Base-by-base conservation (phyloP, 1,140 invertebrate species). In the Caenorhabditis brenneri region DNA sequence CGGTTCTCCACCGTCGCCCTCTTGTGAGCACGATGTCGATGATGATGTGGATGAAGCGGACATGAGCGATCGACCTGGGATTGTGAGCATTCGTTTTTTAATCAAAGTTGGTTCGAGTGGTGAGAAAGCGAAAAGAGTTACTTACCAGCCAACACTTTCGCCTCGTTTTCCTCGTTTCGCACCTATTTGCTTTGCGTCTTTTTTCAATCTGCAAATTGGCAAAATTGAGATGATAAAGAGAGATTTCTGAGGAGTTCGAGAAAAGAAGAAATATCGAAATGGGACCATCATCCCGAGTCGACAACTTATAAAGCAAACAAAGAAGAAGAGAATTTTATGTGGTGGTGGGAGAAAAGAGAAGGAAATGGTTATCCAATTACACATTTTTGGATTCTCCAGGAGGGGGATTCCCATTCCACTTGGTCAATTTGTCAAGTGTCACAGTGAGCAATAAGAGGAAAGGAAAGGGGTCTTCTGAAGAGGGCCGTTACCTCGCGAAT, bases 161-260 rank as follows among this genome's bases (percentile, higher is more conserved):
- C 19, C n/a, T 39, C 65, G 22, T 65, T 36, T 65, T n/a, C n/a
- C n/a, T n/a, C 60, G 65, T 74, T 74, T 74, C 65, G 36, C 65
- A 74, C 65, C 65, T 74, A 74, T 74, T 74, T 74, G 36, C 65
- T 74, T 46, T 74, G 65, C 36, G 65, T 55, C 53, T 27, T 36
- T 36, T 74, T 69, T 74, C 24, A 36, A 74, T 74, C 65, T 74
- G 65, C 65, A 74, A 74, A 74, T 36, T 74, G 12, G 22, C 19
- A 10, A 42, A 33, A 12, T 3, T 24, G 27, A 10, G 29, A 10
- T 10, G 16, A 65, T 6, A 15, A 4, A n/a, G 3, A 36, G 16
- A 31, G 36, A 27, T 65, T n/a, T n/a, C n/a, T n/a, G n/a, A n/a
- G n/a, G n/a, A 31, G 19, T 36, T 33, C 19, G 58, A 33, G 6